A percentile compares a stretch with the other conserved stretches of the same genome.
These are phyloP conservation scores for Clytia hemisphaerica DNA, from an alignment of 30 jellyfish, hydroid and myxozoan species.

Conservation along the genomic window DNA sequence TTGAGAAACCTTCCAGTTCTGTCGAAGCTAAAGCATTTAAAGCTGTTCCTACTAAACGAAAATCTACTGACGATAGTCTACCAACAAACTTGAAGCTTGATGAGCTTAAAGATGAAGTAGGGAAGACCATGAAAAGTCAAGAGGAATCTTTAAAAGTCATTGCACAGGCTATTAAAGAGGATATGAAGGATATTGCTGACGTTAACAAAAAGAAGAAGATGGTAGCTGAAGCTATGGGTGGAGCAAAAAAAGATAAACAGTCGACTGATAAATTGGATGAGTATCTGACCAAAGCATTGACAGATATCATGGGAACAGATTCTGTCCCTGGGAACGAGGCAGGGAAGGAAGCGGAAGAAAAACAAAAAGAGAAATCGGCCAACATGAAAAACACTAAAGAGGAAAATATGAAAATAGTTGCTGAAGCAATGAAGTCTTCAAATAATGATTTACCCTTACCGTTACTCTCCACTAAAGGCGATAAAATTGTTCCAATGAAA, in stretches of 20 bases:
- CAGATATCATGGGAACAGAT: conserved; percentile 55
- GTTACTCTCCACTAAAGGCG: conserved; percentile 5
- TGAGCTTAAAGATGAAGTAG: not conserved
- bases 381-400: not conserved
- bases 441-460: conserved; percentile 10
- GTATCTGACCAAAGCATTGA: conserved; percentile 83
- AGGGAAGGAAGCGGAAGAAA: conserved; percentile 11
- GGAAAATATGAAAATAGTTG: conserved; percentile 53
- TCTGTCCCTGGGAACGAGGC: not conserved
- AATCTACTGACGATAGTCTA: not conserved
- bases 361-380: conserved; percentile 20
- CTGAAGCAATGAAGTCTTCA: conserved; percentile 83
- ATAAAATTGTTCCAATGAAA: conserved; percentile 16
- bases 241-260: too few relatives aligned
- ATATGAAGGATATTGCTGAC: conserved; percentile 39
- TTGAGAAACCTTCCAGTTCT: conserved; percentile 24
- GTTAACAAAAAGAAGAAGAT: conserved; percentile 11
- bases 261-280: conserved; percentile 66
- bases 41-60: too few relatives aligned
- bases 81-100: not conserved
- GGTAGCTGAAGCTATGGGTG: not conserved
- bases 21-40: too few relatives aligned
- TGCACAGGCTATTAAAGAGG: conserved; percentile 80
- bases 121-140: conserved; percentile 7
- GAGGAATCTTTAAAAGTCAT: conserved; percentile 71